These are phyloP conservation scores for Australoheros facetus DNA, from an alignment of 2,797 vertebrate species.

Conservation along the genomic window DNA sequence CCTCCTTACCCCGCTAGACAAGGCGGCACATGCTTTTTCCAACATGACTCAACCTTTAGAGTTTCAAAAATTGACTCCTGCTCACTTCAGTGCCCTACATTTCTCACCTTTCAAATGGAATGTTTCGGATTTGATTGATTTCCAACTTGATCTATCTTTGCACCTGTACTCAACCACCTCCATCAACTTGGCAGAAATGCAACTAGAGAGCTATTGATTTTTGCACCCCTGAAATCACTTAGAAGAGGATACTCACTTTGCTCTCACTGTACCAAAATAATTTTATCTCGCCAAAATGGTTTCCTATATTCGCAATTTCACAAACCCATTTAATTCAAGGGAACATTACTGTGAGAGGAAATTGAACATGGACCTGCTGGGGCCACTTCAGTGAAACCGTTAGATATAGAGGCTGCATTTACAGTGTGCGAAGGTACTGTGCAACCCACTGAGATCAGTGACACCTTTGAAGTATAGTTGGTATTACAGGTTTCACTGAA, in stretches of 20 bases:
- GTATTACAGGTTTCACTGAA: constrained; percentile 38
- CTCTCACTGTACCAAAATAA: constrained; percentile 73
- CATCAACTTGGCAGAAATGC: constrained; percentile 77
- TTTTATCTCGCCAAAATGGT: constrained; percentile 73
- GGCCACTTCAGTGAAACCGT: constrained; percentile 53
- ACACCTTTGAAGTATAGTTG: constrained; percentile 36
- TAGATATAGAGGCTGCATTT: constrained; percentile 50
- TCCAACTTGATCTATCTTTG: constrained; percentile 74
- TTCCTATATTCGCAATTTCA: constrained; percentile 71
- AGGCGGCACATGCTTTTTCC: constrained; percentile 11
- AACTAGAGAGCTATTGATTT: constrained; percentile 79
- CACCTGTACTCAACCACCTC: constrained; percentile 71
- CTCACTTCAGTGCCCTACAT: constrained; percentile 71
- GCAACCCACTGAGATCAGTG: constrained; percentile 26
- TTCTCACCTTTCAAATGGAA: constrained; percentile 71
- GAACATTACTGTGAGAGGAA: constrained; percentile 62
- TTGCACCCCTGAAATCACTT: constrained; percentile 73
- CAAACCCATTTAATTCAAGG: constrained; percentile 68
- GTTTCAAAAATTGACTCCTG: constrained; percentile 60
- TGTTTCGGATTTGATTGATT: constrained; percentile 80
- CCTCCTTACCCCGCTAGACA: constrained; percentile 1
- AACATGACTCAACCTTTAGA: constrained; percentile 52
- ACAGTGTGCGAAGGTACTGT: constrained; percentile 20
- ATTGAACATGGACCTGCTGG: constrained; percentile 61
- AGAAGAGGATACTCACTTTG: constrained; percentile 71